Evolutionary conservation across 2,797 vertebrate genomes (phyloP).

Genomic region (Taenioides sp.): DNA sequence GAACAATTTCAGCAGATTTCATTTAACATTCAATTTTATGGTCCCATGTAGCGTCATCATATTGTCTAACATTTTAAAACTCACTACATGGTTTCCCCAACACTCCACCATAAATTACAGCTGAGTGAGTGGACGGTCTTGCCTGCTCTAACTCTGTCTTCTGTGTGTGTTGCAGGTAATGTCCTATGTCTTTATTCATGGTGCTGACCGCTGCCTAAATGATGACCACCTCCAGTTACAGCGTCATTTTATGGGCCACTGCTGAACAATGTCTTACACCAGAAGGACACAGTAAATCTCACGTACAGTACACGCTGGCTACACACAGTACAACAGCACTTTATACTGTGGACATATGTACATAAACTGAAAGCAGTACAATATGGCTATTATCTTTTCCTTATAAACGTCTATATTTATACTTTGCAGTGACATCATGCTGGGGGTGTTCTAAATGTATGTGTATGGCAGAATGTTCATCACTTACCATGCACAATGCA

Average conservation of each 20-base stretch:
- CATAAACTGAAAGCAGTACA: no score
- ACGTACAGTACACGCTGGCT: conserved; percentile 8
- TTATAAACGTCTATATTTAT: no score
- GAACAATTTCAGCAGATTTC: no score
- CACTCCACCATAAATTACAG: background rate
- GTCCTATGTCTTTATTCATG: conserved; percentile 42
- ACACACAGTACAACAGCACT: background rate
- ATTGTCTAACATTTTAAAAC: background rate
- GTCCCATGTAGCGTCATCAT: background rate
- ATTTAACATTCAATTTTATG: no score
- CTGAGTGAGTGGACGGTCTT: background rate
- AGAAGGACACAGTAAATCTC: conserved; percentile 12
- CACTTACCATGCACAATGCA: no score
- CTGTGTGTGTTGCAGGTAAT: conserved; percentile 74
- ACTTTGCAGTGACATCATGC: no score
- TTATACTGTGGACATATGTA: background rate
- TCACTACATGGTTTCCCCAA: background rate
- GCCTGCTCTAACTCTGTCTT: conserved; percentile 33
- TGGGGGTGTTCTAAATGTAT: no score
- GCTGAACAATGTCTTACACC: conserved; percentile 19
- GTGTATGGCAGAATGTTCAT: no score
- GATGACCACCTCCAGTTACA: conserved; percentile 60
- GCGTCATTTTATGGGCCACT: conserved; percentile 28
- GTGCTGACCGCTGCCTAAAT: conserved; percentile 21
- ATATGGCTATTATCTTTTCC: no score